These are phyloP conservation scores for Archips crataeganus DNA, from an alignment of 2,888 invertebrate species.

Conservation along the genomic window DNA sequence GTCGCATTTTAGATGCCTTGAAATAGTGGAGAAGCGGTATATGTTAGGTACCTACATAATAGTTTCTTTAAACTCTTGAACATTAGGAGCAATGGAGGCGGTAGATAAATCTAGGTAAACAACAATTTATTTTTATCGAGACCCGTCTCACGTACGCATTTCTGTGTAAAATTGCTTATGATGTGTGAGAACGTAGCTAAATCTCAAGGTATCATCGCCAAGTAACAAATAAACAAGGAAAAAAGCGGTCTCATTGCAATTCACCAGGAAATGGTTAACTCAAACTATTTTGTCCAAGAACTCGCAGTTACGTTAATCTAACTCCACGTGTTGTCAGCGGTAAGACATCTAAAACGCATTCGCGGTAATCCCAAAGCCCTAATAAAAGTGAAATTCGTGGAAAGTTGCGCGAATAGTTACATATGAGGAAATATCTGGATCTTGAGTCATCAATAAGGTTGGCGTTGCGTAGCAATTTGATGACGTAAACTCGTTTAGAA, in stretches of 20 bases:
- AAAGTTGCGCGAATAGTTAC: constrained; percentile 30
- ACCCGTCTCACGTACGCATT: neutral
- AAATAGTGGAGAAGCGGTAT: neutral
- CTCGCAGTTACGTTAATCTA: constrained; percentile 10
- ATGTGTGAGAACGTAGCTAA: neutral
- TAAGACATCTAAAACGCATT: constrained; percentile 28
- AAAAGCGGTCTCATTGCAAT: constrained; percentile 1
- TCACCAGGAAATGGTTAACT: constrained; percentile 25
- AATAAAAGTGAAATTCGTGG: constrained; percentile 38
- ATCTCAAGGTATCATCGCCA: constrained; percentile 5
- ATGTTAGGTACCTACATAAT: neutral
- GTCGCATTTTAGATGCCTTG: neutral
- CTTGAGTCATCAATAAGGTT: constrained; percentile 34
- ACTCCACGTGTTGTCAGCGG: constrained; percentile 16
- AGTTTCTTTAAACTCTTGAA: neutral
- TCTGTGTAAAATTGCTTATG: constrained; percentile 1
- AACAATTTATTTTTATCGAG: constrained; percentile 1
- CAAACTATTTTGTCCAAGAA: constrained; percentile 26
- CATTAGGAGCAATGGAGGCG: neutral
- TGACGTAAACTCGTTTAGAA: constrained; percentile 24
- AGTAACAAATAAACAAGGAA: constrained; percentile 8
- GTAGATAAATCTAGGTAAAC: neutral
- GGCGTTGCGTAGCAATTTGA: constrained; percentile 30
- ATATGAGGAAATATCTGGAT: constrained; percentile 35
- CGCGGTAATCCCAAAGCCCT: constrained; percentile 33